Base-by-base conservation (phyloP, 2,888 invertebrate genomes). In the Heliconius sara region DNA sequence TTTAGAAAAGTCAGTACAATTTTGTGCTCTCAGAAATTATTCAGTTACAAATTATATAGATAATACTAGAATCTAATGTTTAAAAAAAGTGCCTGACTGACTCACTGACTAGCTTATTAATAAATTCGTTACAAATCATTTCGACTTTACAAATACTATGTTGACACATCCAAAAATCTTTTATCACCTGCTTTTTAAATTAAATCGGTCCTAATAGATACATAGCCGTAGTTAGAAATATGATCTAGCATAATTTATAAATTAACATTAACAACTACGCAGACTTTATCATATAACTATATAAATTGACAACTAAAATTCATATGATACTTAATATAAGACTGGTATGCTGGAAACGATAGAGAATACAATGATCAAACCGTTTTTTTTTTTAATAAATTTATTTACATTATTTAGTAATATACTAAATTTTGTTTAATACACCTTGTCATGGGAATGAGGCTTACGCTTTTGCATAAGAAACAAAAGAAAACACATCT, bases 361-460 rank as follows among this genome's bases (percentile, higher is more conserved):
- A 87, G 85, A 72, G 75, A 81, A 89, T 90, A 92, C 81, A 81
- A 80, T 88, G 90, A 91, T 89, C 85, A 89, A 89, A 87, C 88
- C 89, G 89, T 85, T 87, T 85, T 86, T 85, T 86, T 87, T 77
- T 67, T 67, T 34, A 34, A 43, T 70, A 7, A 84, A 67, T 85
- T 87, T 94, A 94, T 94, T 92, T 94, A 94, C 95, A 95, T 89
- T 90, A 92, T 93, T 94, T 94, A 94, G 93, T 94, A 94, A 94
- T 94, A 92, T 93, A 95, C 94, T 94, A 94, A 94, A 94, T 93
- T 92, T 93, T 93, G 90, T 91, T 88, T 92, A 90, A 88, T 86
- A 90, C 90, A 89, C 91, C 92, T 90, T 88, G 83, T 91, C 90
- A 91, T 90, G 91, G 89, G 89, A 90, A 88, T 85, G 85, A 87